Conservation (phyloP, 2,797 vertebrate genomes). For the Simalia tracyae region DNA sequence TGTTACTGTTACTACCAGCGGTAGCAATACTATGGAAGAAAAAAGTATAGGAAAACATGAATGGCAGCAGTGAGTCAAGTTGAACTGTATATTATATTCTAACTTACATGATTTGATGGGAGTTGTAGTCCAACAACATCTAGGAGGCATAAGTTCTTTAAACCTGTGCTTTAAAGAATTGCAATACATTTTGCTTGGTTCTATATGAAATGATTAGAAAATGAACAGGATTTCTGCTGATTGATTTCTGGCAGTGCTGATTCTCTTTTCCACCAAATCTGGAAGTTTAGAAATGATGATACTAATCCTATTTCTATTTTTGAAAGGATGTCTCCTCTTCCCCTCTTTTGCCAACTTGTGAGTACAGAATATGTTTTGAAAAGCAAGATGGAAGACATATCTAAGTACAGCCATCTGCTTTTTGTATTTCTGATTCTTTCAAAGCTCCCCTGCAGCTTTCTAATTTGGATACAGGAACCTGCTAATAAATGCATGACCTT, state of each 20-base stretch:
- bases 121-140: neutral
- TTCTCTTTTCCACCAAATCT: neutral
- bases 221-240: neutral
- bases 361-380: neutral
- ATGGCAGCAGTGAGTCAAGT: neutral
- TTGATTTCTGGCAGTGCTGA: neutral
- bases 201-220: neutral
- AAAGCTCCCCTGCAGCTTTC: conserved; percentile 3
- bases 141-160: neutral
- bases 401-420: conserved; percentile 16
- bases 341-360: neutral
- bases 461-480: neutral
- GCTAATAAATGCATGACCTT: conserved; percentile 16
- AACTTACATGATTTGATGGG: neutral
- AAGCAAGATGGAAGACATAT: neutral
- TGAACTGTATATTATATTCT: neutral
- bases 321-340: neutral
- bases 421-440: neutral
- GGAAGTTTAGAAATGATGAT: neutral
- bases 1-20: too few relatives aligned
- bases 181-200: neutral
- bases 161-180: neutral
- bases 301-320: neutral
- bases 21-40: neutral
- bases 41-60: neutral